Evolutionary conservation across 2,113 vertebrate genomes (phyloP).

Genomic region (Barnardius zonarius): DNA sequence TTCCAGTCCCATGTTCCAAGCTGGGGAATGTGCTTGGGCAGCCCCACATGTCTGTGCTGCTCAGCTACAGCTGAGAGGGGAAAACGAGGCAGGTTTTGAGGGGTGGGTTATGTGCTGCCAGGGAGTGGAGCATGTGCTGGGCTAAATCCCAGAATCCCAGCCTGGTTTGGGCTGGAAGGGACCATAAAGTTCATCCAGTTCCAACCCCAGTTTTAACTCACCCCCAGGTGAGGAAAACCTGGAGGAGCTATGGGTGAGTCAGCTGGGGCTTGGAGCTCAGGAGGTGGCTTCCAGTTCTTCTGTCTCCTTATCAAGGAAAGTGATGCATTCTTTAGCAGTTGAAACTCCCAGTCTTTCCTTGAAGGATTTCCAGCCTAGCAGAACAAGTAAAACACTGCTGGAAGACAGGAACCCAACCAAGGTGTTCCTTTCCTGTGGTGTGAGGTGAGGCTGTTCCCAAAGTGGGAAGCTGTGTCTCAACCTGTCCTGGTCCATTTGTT

Average conservation of each 20-base stretch:
- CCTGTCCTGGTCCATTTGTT: neutral
- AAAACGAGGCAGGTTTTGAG: neutral
- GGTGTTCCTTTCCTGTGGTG: fast-evolving
- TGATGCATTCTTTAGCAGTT: fast-evolving
- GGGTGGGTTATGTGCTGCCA: neutral
- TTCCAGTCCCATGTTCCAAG: neutral
- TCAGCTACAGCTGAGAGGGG: fast-evolving
- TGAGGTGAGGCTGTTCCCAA: neutral
- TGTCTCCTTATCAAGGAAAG: neutral
- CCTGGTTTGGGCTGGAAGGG: neutral
- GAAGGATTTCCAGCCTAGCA: neutral
- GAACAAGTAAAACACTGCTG: neutral
- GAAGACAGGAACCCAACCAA: fast-evolving
- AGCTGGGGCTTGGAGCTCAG: neutral
- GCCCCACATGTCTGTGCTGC: neutral
- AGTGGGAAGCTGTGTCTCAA: neutral
- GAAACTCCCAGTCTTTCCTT: fast-evolving
- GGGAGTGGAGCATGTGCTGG: neutral
- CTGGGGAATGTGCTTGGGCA: neutral
- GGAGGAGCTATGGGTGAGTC: neutral
- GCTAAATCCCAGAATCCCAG: neutral
- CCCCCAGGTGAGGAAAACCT: neutral
- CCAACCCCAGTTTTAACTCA: neutral
- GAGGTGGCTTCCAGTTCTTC: neutral
- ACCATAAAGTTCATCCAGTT: neutral